A percentile compares a stretch with the other conserved stretches of the same genome.
Conservation (phyloP, 2,797 vertebrate species). For the Erithacus rubecula region DNA sequence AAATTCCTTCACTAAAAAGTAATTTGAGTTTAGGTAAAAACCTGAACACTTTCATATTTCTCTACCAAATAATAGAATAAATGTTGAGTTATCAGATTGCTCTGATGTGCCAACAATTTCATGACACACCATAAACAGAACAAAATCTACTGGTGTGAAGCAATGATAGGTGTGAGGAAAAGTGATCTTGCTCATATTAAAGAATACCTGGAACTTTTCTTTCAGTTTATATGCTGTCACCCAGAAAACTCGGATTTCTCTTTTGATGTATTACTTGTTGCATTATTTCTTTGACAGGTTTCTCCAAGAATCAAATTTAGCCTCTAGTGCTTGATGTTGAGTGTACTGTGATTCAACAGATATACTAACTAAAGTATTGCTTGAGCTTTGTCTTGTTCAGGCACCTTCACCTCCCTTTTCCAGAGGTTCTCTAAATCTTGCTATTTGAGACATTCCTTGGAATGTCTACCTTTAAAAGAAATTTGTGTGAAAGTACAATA, state of each 20-base stretch:
- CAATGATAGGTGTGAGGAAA: not conserved
- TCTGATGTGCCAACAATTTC: not conserved
- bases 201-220: not conserved
- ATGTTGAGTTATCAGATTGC: not conserved
- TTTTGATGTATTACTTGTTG: not conserved
- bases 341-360: not conserved
- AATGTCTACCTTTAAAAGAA: not conserved
- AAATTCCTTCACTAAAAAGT: slow-evolving; percentile 8
- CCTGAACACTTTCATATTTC: not conserved
- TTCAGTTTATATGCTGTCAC: not conserved
- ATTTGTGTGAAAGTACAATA: not conserved
- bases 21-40: not conserved
- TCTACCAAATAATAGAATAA: not conserved
- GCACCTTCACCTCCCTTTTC: not conserved
- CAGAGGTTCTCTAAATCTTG: not conserved
- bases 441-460: not conserved
- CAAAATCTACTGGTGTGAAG: not conserved
- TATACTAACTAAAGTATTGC: not conserved
- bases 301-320: not conserved
- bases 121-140: not conserved
- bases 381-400: not conserved
- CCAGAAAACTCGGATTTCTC: not conserved
- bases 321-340: not conserved
- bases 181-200: not conserved
- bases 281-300: not conserved